A percentile compares a stretch with the other conserved stretches of the same genome.
phyloP scores from a whole-genome alignment of 2,888 invertebrate species.

The Apocheima hispidaria region DNA sequence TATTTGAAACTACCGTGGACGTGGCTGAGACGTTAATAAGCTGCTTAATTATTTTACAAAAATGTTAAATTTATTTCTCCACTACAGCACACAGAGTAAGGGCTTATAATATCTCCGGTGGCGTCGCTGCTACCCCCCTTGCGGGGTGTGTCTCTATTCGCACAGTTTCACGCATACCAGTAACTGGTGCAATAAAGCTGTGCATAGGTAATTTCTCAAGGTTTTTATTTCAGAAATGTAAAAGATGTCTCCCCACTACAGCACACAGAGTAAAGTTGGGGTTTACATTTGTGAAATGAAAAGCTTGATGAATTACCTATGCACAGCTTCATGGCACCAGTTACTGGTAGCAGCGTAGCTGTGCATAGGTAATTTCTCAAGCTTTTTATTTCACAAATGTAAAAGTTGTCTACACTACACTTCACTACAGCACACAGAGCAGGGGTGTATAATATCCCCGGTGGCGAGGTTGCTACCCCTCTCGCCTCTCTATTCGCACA shows the following conservation, averaged over 20 bases:
- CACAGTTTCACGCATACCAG: slow-evolving; percentile 71
- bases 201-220: too few species aligned
- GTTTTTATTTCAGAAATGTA: too few species aligned
- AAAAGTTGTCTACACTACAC: too few species aligned
- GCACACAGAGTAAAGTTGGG: slow-evolving; percentile 66
- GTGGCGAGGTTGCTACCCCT: slow-evolving; percentile 71
- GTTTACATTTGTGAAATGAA: neutral
- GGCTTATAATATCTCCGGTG: slow-evolving; percentile 70
- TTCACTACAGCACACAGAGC: slow-evolving; percentile 60
- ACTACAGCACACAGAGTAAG: slow-evolving; percentile 65
- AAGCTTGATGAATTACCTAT: too few species aligned
- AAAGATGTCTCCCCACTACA: too few species aligned
- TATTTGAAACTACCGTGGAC: too few species aligned
- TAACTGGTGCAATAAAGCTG: slow-evolving; percentile 65
- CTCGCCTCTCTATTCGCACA: slow-evolving; percentile 71
- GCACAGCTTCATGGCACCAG: slow-evolving; percentile 63
- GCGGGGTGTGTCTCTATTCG: slow-evolving; percentile 68
- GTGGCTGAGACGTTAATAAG: too few species aligned
- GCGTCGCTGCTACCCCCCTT: slow-evolving; percentile 71
- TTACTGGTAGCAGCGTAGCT: too few species aligned
- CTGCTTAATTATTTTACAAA: too few species aligned
- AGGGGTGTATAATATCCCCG: slow-evolving; percentile 71
- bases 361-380: too few species aligned
- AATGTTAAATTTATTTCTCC: too few species aligned
- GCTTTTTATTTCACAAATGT: too few species aligned